A percentile compares a stretch with the other conserved stretches of the same genome.
Evolutionary conservation across 1,140 invertebrate genomes (phyloP).

Genomic region (Bicyclus anynana): DNA sequence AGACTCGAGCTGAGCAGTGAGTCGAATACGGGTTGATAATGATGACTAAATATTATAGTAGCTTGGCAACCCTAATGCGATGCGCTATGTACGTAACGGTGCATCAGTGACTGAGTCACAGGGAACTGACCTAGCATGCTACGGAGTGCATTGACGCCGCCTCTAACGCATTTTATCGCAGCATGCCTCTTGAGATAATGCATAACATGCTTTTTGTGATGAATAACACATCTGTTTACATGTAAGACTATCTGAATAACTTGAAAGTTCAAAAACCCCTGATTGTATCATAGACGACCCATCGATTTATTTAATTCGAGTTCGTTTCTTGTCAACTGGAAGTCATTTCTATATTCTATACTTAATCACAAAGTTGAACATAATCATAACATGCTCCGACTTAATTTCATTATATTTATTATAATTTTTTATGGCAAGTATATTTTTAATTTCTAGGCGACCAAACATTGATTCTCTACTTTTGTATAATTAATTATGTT

Average conservation of each 20-base stretch:
- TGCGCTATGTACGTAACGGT: conserved; percentile 67
- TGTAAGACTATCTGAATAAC: conserved; percentile 46
- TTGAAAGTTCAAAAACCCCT: conserved; percentile 37
- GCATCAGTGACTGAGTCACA: conserved; percentile 68
- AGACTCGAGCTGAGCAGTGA: too few species aligned
- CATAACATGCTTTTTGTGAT: conserved; percentile 54
- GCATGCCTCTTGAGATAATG: conserved; percentile 71
- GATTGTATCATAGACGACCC: conserved; percentile 13
- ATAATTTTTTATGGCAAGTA: too few species aligned
- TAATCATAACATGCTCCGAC: not conserved
- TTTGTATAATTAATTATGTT: too few species aligned
- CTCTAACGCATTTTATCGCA: conserved; percentile 61
- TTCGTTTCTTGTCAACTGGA: conserved; percentile 9
- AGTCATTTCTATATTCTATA: too few species aligned
- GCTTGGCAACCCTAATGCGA: too few species aligned
- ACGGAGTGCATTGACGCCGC: conserved; percentile 70
- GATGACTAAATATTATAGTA: too few species aligned
- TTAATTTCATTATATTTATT: too few species aligned
- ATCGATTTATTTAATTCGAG: conserved; percentile 19
- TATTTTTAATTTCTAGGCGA: too few species aligned
- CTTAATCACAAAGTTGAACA: not conserved
- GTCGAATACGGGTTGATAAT: too few species aligned
- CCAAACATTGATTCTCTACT: too few species aligned
- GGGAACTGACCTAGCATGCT: conserved; percentile 76
- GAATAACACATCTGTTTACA: conserved; percentile 67